phyloP scores from a whole-genome alignment of 2,113 vertebrate genomes.

The Tonatia bakeri region DNA sequence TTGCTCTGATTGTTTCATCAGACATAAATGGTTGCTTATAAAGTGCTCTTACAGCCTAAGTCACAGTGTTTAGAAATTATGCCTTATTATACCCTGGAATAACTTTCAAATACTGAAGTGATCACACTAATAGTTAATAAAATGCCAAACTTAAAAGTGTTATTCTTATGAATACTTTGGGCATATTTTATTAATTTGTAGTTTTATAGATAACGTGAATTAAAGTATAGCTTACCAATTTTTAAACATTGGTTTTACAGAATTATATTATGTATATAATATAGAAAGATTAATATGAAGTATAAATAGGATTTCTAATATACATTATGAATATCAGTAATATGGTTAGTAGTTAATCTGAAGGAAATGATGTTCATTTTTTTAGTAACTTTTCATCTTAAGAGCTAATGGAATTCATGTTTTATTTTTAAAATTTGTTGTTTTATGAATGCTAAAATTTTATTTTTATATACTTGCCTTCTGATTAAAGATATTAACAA shows the following conservation, averaged over 20 bases:
- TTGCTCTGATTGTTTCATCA: not conserved
- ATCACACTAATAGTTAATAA: not conserved
- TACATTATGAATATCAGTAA: not conserved
- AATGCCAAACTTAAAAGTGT: not conserved
- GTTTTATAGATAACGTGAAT: not conserved
- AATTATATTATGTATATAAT: not conserved
- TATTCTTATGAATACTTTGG: not conserved
- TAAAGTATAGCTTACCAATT: not conserved
- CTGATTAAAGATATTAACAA: slow-evolving; percentile 24
- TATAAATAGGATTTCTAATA: not conserved
- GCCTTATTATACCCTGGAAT: not conserved
- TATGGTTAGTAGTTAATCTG: not conserved
- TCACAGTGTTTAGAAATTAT: not conserved
- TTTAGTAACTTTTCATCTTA: not conserved
- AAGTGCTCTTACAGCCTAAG: not conserved
- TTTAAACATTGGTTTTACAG: not conserved
- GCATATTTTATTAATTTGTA: not conserved
- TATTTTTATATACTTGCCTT: slow-evolving; percentile 12
- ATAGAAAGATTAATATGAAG: not conserved
- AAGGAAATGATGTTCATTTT: not conserved
- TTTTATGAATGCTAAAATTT: not conserved
- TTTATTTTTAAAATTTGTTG: slow-evolving; percentile 5
- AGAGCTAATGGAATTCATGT: not conserved
- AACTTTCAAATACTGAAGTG: not conserved
- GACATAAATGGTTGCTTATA: not conserved